Percentiles rank a stretch among this genome's conserved stretches.
These are phyloP conservation scores for Gnathonemus longibarbis DNA, from an alignment of 2,113 vertebrate genomes.

Conservation along the genomic window DNA sequence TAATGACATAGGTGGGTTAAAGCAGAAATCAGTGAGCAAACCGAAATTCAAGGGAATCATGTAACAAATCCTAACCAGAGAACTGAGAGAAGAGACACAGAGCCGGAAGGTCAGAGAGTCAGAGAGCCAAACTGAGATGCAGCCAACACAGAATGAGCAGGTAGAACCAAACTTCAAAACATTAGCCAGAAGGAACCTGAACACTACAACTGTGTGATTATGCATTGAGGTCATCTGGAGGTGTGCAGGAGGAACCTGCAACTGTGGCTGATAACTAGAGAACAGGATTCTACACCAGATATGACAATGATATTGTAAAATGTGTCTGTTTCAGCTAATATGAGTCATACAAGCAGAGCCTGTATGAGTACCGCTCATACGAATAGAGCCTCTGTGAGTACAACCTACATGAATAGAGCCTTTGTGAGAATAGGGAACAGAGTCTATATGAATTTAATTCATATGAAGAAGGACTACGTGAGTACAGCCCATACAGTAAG, in stretches of 20 bases:
- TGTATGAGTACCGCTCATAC: background rate
- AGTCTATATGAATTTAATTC: background rate
- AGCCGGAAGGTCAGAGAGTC: background rate
- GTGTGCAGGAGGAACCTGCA: background rate
- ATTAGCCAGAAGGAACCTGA: background rate
- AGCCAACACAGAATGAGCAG: background rate
- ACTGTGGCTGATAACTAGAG: background rate
- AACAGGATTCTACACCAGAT: background rate
- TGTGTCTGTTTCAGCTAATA: background rate
- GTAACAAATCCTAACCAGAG: background rate
- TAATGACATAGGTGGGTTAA: background rate
- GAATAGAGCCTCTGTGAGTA: background rate
- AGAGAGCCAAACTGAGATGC: background rate
- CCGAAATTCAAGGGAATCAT: background rate
- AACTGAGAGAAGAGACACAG: no score
- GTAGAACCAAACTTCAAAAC: background rate
- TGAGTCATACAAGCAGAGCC: background rate
- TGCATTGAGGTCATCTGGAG: background rate
- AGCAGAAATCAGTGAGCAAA: background rate
- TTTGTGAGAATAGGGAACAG: background rate
- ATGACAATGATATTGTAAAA: background rate
- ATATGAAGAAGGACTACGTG: background rate
- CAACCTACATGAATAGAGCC: background rate
- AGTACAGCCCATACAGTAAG: background rate
- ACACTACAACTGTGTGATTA: background rate